phyloP scores from a whole-genome alignment of 2,888 invertebrate genomes.

The Panzeria rudis region DNA sequence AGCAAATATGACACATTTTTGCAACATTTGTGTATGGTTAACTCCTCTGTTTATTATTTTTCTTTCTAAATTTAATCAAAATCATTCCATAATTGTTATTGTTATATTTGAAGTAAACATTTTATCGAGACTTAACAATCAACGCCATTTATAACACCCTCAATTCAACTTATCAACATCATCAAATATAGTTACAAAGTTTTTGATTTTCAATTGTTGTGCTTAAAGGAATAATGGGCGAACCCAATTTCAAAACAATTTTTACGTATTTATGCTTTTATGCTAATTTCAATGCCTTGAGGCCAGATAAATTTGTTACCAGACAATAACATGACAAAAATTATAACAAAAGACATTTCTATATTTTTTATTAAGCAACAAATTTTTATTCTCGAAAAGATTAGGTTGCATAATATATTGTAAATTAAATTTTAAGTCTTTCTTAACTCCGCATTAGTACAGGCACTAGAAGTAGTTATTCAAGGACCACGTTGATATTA shows the following conservation, averaged over 20 bases:
- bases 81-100: slow-evolving; percentile 29
- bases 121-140: slow-evolving; percentile 54
- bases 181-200: background rate
- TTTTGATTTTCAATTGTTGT: slow-evolving; percentile 32
- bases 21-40: slow-evolving; percentile 51
- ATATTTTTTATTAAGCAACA: background rate
- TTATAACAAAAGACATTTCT: background rate
- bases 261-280: slow-evolving; percentile 16
- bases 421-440: too few species aligned
- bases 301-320: slow-evolving; percentile 14
- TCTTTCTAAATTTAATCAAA: slow-evolving; percentile 39
- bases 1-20: slow-evolving; percentile 1
- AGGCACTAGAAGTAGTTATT: too few species aligned
- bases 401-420: too few species aligned
- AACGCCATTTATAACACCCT: slow-evolving; percentile 46
- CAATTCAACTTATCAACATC: slow-evolving; percentile 9
- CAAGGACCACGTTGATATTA: too few species aligned
- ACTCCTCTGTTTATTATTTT: slow-evolving; percentile 32
- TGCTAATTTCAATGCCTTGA: slow-evolving; percentile 54
- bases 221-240: slow-evolving; percentile 23
- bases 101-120: slow-evolving; percentile 11
- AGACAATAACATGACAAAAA: background rate
- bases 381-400: too few species aligned
- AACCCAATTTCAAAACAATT: background rate
- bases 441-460: too few species aligned